Base-by-base conservation (phyloP, 2,888 invertebrate genomes). In the Spilarctia lutea region DNA sequence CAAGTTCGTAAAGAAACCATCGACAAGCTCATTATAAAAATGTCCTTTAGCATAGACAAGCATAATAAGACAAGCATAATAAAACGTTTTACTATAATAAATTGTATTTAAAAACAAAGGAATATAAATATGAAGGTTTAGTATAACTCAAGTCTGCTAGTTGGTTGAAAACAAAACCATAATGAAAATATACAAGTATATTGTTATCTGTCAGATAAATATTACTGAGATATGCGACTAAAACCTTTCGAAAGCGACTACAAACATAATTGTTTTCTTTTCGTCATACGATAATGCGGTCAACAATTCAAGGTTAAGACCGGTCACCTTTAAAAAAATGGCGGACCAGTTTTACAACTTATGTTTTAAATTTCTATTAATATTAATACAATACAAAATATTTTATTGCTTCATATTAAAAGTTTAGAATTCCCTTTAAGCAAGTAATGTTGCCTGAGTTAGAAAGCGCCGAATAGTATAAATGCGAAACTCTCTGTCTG, bases 271-370 rank as follows among this genome's bases (percentile, higher is more conserved):
- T 60, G 27, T 27, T 27, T n/a, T n/a, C 20, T 27, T 60, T 60
- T 60, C 6, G 60, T 60, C 27, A 60, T 60, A 60, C 27, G 60
- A 60, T 60, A 60, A 60, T 27, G 27, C 13, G 60, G 60, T 60
- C 60, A 60, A 13, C 27, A 27, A 16, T 60, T 60, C 60, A 60
- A 27, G 60, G 60, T 60, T 16, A 60, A 30, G 6, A 30, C 6
- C 60, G 60, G 60, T 60, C 60, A 60, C 60, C 16, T 60, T 60
- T 60, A 27, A 60, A n/a, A n/a, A 56, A n/a, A 56, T n/a, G n/a
- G 27, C 13, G 60, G 16, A 30, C n/a, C 27, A 30, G 27, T 60
- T 60, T 60, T 27, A 27, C 16, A n/a, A 56, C 2, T 52, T 52
- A n/a, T 10, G 52, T 52, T 52, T n/a, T 52, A 52, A 10, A 39